Percentiles rank a stretch among this genome's conserved stretches.
These are phyloP conservation scores for Aphis gossypii DNA, from an alignment of 1,140 invertebrate genomes.

Conservation along the genomic window DNA sequence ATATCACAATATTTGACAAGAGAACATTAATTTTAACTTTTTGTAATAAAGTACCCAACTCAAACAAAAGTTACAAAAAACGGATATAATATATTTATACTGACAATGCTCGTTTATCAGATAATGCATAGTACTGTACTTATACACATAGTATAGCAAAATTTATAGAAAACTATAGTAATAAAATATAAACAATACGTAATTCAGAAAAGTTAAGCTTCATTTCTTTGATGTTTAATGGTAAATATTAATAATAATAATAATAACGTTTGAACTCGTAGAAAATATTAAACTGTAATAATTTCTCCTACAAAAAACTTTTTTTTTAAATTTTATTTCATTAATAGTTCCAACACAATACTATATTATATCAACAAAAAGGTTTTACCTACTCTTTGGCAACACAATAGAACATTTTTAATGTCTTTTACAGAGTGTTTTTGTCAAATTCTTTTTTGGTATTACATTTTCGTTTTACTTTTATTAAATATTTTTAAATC, in stretches of 20 bases:
- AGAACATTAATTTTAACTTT: constrained; percentile 14
- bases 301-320: background rate
- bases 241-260: background rate
- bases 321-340: background rate
- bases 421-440: background rate
- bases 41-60: background rate
- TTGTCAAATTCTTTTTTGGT: background rate
- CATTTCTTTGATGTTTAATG: background rate
- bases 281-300: background rate
- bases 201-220: background rate
- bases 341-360: background rate
- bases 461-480: background rate
- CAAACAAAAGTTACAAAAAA: background rate
- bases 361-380: background rate
- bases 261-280: background rate
- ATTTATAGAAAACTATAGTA: background rate
- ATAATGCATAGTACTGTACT: background rate
- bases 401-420: background rate
- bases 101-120: background rate
- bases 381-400: background rate
- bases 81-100: background rate
- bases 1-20: background rate
- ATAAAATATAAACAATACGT: background rate
- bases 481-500: background rate
- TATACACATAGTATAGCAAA: background rate